Conservation (phyloP, 2,113 vertebrate species). For the Sylvicapra grimmia region DNA sequence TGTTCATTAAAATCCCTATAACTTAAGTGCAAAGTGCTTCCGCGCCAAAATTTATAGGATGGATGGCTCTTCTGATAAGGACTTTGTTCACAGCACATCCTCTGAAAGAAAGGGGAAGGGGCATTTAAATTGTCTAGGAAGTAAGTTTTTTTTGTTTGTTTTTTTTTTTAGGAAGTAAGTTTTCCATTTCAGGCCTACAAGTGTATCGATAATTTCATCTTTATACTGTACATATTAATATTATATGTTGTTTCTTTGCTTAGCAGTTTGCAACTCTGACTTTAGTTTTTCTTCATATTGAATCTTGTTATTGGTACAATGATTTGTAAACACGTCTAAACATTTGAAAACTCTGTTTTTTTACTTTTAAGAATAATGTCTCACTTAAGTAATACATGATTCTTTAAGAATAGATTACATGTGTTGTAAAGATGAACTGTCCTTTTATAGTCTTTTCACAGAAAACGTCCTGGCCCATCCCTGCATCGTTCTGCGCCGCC, state of each 20-base stretch:
- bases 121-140: neutral
- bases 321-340: neutral
- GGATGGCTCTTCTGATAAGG: neutral
- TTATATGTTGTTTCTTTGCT: neutral
- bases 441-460: slow-evolving; percentile 90
- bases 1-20: neutral
- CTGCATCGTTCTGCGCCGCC: slow-evolving; percentile 94
- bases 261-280: neutral
- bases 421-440: neutral
- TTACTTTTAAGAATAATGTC: neutral
- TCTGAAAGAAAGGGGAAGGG: neutral
- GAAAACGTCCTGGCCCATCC: slow-evolving; percentile 98
- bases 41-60: slow-evolving; percentile 6
- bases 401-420: neutral
- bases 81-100: neutral
- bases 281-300: slow-evolving; percentile 37
- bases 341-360: neutral
- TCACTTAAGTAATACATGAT: neutral
- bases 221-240: neutral
- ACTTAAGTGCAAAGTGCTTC: neutral
- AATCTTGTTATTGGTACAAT: slow-evolving; percentile 5
- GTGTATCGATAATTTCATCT: neutral
- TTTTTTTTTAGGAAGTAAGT: neutral
- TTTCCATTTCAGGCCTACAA: neutral
- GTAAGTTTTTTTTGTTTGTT: neutral